Evolutionary conservation across 2,888 invertebrate genomes (phyloP).

Genomic region (Drosophila silvestris): DNA sequence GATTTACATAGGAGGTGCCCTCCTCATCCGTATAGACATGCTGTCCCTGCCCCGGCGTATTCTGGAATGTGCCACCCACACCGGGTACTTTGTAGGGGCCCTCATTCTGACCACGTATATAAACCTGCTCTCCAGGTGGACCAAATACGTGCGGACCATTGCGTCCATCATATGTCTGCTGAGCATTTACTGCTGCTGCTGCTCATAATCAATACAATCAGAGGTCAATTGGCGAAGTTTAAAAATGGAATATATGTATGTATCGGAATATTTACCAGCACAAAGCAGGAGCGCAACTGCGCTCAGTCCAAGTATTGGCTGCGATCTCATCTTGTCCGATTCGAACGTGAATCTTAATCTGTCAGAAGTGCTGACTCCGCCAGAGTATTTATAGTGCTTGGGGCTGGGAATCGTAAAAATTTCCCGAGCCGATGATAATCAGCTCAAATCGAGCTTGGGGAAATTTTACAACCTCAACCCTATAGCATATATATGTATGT

Average conservation of each 20-base stretch:
- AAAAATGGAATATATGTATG: neutral
- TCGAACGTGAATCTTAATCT: conserved; percentile 36
- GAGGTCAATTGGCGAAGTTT: neutral
- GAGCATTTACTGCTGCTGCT: conserved; percentile 36
- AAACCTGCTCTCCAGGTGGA: conserved; percentile 54
- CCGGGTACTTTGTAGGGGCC: conserved; percentile 62
- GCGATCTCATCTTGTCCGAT: conserved; percentile 27
- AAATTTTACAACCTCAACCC: neutral
- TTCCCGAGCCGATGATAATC: conserved; percentile 49
- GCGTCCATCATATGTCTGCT: conserved; percentile 57
- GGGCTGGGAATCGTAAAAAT: conserved; percentile 5
- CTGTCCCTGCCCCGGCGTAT: conserved; percentile 20
- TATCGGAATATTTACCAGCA: conserved; percentile 31
- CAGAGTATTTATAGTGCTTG: conserved; percentile 40
- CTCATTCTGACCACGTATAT: conserved; percentile 61
- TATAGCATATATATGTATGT: neutral
- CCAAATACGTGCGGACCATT: conserved; percentile 59
- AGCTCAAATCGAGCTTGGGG: conserved; percentile 35
- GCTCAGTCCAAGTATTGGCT: conserved; percentile 32
- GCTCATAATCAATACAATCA: neutral
- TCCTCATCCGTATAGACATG: conserved; percentile 51
- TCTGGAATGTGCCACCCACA: conserved; percentile 52
- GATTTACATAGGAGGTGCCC: conserved; percentile 51
- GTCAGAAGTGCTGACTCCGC: neutral
- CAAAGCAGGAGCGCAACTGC: conserved; percentile 30